Conservation (phyloP, 1,140 invertebrate species). For the Trichoplusia ni region DNA sequence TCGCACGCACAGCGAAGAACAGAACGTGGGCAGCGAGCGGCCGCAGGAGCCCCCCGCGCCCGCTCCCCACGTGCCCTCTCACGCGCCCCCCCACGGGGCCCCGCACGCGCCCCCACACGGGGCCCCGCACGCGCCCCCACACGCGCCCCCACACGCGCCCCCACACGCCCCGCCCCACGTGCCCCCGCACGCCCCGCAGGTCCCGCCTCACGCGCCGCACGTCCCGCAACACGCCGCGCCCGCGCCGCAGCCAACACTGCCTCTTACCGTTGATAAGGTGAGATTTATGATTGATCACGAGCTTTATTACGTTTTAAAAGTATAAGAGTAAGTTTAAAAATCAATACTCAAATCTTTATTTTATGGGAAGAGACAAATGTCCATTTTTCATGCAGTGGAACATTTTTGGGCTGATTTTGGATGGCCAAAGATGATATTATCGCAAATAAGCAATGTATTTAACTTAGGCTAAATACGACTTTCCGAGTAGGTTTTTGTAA, state of each 20-base stretch:
- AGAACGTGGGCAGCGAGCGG: constrained; percentile 34
- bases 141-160: background rate
- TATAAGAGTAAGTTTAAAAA: no score
- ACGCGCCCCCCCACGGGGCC: background rate
- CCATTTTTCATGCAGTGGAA: no score
- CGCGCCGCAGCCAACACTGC: constrained; percentile 28
- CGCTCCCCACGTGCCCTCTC: background rate
- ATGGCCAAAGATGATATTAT: background rate
- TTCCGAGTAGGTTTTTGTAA: no score
- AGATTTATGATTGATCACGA: no score
- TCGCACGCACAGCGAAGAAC: constrained; percentile 57
- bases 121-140: background rate
- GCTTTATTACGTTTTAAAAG: no score
- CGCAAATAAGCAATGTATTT: no score
- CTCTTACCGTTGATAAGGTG: constrained; percentile 70
- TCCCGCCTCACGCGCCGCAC: background rate
- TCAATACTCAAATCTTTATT: no score
- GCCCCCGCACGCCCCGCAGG: background rate
- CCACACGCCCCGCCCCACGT: background rate
- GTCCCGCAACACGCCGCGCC: background rate
- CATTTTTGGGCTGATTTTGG: no score
- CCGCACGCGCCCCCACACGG: background rate
- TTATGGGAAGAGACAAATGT: no score
- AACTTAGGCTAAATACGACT: background rate
- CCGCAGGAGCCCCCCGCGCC: background rate